Evolutionary conservation across 2,888 invertebrate species (phyloP).

Genomic region (Pyralis farinalis): DNA sequence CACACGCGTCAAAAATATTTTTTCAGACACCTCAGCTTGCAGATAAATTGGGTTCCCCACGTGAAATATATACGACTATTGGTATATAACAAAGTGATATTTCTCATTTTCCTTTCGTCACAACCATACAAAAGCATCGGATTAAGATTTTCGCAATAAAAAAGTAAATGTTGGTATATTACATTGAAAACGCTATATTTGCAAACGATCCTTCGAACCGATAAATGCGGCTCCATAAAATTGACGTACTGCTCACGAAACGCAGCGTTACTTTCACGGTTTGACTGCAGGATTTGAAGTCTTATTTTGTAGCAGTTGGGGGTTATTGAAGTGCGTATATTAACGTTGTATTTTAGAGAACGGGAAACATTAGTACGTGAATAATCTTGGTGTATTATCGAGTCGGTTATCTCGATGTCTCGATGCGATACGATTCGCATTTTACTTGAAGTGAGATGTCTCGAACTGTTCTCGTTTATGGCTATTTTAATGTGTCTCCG

Average conservation of each 20-base stretch:
- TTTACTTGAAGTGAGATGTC: neutral
- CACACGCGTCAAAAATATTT: too few species aligned
- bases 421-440: neutral
- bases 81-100: too few species aligned
- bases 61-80: too few species aligned
- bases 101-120: too few species aligned
- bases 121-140: neutral
- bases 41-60: too few species aligned
- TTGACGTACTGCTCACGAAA: constrained; percentile 21
- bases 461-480: constrained; percentile 3
- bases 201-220: constrained; percentile 19
- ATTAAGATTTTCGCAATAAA: constrained; percentile 8
- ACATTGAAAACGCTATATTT: constrained; percentile 20
- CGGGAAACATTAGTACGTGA: constrained; percentile 22
- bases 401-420: constrained; percentile 8
- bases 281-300: neutral
- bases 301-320: neutral
- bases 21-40: too few species aligned
- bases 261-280: neutral
- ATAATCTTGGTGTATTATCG: constrained; percentile 24
- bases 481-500: neutral
- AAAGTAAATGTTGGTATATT: constrained; percentile 7
- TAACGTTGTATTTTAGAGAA: constrained; percentile 14
- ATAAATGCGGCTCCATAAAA: constrained; percentile 23
- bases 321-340: neutral